phyloP scores from a whole-genome alignment of 2,797 vertebrate species.

The Margarornis squamiger region DNA sequence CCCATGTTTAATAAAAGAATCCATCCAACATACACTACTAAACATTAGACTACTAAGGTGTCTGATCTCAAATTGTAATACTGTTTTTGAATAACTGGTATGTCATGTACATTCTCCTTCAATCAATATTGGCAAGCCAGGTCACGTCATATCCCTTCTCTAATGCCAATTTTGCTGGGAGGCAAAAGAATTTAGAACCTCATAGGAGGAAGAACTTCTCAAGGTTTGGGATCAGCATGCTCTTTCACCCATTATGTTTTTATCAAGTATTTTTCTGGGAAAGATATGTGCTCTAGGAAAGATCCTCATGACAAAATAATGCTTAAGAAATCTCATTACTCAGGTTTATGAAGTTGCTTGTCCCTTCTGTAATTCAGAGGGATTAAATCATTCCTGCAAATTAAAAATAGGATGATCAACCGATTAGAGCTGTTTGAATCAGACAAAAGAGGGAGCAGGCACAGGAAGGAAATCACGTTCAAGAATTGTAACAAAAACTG shows the following conservation, averaged over 20 bases:
- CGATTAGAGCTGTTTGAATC: background rate
- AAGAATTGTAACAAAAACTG: background rate
- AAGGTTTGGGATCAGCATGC: background rate
- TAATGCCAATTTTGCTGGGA: background rate
- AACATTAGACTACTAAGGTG: background rate
- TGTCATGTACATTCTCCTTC: background rate
- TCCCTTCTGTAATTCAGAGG: slow-evolving; percentile 19
- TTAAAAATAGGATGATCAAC: slow-evolving; percentile 14
- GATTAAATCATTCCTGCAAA: slow-evolving; percentile 18
- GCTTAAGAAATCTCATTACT: slow-evolving; percentile 22
- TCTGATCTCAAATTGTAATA: background rate
- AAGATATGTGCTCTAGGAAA: background rate
- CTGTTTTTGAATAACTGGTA: background rate
- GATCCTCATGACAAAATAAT: background rate
- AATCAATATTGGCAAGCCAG: background rate
- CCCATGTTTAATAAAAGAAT: background rate
- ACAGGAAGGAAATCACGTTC: background rate
- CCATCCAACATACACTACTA: background rate
- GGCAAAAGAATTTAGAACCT: background rate
- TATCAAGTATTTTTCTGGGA: background rate
- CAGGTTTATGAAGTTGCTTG: background rate
- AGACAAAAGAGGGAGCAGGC: background rate
- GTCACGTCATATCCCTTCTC: background rate
- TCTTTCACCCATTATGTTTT: background rate
- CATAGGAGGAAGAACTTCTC: background rate